phyloP scores from a whole-genome alignment of 2,888 invertebrate species.

The Lysandra bellargus region DNA sequence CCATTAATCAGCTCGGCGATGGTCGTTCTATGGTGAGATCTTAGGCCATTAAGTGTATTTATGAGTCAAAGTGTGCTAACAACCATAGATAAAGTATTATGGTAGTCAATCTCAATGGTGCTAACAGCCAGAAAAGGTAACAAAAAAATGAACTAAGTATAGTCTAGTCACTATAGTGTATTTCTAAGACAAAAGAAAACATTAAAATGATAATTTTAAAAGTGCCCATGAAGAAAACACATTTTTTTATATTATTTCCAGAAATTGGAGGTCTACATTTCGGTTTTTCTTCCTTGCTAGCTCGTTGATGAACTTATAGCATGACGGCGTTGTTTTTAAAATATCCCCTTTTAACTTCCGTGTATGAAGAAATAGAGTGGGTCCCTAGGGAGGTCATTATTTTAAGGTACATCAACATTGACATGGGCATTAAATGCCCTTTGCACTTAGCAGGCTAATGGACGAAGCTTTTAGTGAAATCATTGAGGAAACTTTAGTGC shows the following conservation, averaged over 20 bases:
- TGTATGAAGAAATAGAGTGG: not conserved
- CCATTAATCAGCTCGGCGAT: no score
- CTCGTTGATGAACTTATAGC: not conserved
- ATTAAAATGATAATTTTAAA: not conserved
- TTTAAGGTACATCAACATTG: constrained; percentile 19
- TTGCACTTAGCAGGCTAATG: constrained; percentile 29
- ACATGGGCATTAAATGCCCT: constrained; percentile 27
- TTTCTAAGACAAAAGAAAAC: not conserved
- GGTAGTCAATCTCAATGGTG: not conserved
- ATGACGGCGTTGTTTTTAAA: not conserved
- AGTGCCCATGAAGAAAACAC: not conserved
- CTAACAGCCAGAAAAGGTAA: not conserved
- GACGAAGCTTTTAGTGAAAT: constrained; percentile 19
- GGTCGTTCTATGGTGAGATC: no score
- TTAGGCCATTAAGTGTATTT: not conserved
- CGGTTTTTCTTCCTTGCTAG: no score
- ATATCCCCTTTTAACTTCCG: not conserved
- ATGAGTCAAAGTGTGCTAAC: not conserved
- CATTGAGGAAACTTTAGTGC: not conserved
- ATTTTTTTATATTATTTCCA: not conserved
- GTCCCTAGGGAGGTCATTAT: constrained; percentile 10
- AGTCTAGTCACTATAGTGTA: not conserved
- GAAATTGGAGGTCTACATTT: no score
- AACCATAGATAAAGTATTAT: no score
- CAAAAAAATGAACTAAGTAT: no score